Evolutionary conservation across 1,140 invertebrate species (phyloP).

Genomic region (Leptinotarsa texana): DNA sequence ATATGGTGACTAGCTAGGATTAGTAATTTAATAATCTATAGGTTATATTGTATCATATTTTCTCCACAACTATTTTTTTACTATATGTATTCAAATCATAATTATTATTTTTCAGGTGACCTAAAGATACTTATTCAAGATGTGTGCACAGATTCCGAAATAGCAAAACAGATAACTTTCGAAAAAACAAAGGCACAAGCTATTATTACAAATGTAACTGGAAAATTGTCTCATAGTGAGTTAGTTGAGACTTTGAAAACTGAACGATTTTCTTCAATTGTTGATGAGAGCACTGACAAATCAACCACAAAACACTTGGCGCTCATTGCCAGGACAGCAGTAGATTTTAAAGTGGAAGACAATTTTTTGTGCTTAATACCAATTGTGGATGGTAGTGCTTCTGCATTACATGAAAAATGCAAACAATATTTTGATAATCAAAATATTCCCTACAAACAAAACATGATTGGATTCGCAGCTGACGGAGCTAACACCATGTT

Average conservation of each 20-base stretch:
- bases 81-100: too few species aligned
- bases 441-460: constrained; percentile 52
- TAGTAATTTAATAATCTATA: too few species aligned
- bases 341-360: constrained; percentile 6
- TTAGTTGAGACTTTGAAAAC: constrained; percentile 42
- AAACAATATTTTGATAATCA: constrained; percentile 46
- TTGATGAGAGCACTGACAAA: constrained; percentile 53
- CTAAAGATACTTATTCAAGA: constrained; percentile 4
- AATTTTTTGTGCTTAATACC: constrained; percentile 3
- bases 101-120: not conserved
- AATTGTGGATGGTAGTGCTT: not conserved
- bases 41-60: too few species aligned
- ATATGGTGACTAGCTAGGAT: too few species aligned
- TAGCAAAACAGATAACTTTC: not conserved
- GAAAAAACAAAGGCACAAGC: not conserved
- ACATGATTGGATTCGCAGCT: constrained; percentile 53
- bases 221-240: constrained; percentile 4
- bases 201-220: constrained; percentile 19
- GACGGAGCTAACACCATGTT: constrained; percentile 54
- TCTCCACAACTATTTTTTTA: too few species aligned
- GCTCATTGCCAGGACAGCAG: not conserved
- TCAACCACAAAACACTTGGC: constrained; percentile 12
- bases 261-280: constrained; percentile 51
- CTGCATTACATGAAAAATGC: constrained; percentile 22
- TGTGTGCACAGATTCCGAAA: constrained; percentile 18